Evolutionary conservation across 2,888 invertebrate species (phyloP), one percentile per base, ranked within the genome.

Genomic region (Carabus problematicus): DNA sequence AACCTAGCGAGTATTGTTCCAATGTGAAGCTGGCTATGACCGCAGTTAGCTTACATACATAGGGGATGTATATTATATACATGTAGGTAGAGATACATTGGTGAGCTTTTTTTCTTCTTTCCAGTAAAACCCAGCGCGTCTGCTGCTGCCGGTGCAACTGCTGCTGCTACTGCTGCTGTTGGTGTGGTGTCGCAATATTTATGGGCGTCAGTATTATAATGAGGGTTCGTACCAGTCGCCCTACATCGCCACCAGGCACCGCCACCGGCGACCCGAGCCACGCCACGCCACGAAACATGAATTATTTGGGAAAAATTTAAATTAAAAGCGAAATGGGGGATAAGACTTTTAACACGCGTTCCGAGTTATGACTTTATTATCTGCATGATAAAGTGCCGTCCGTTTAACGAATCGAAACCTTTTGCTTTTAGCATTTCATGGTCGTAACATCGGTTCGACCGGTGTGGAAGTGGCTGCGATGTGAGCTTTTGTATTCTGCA

Each of bases 361-460:
- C 72, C 72, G 71, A 74, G 72, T 74, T 73, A 74, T 72, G 74
- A 74, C 74, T 74, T 72, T 74, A 71, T 73, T 74, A 75, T 75
- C 75, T 75, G 73, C 73, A 74, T 75, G 74, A 75, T 75, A 73
- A 75, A 76, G 75, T 73, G 75, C 49, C 70, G 74, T 60, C 60
- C 67, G 67, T 67, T 67, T 67, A 60, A 59, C 16, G 60, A 67
- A 67, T 60, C 64, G 64, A 64, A 64, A 41, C 64, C 18, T 12
- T 19, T 42, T 42, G 29, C 29, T 29, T 29, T 29, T 6, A 29
- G 29, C 29, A 29, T 29, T 29, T 29, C 29, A 29, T 29, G 29
- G 2, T 3, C 29, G 29, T 6, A 29, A 6, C 29, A 29, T 29
- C 29, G 29, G 29, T 29, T 29, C 2, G 29, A n/a, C n/a, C 29